Evolutionary conservation across 1,140 invertebrate species (phyloP).

Genomic region (Atta texana): DNA sequence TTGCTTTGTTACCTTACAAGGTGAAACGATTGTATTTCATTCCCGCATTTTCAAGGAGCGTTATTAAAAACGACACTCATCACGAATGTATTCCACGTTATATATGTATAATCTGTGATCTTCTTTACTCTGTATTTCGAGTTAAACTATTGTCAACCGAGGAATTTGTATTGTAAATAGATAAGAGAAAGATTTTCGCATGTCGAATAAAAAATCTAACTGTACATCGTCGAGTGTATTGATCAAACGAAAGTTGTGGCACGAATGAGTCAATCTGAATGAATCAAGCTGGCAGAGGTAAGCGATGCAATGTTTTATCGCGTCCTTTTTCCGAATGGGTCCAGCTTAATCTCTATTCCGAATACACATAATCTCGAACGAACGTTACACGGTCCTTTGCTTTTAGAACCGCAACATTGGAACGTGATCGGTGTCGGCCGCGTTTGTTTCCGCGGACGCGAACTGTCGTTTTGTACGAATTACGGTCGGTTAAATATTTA

Average conservation of each 20-base stretch:
- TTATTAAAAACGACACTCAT: slow-evolving; percentile 18
- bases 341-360: slow-evolving; percentile 60
- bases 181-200: not conserved
- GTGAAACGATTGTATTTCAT: not conserved
- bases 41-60: not conserved
- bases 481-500: slow-evolving; percentile 45
- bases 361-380: slow-evolving; percentile 54
- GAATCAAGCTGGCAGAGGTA: slow-evolving; percentile 20
- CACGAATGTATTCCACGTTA: not conserved
- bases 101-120: too few relatives aligned
- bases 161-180: not conserved
- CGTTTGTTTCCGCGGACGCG: slow-evolving; percentile 18
- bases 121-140: not conserved
- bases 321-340: slow-evolving; percentile 49
- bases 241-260: slow-evolving; percentile 9
- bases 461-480: slow-evolving; percentile 20
- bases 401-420: slow-evolving; percentile 22
- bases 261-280: not conserved
- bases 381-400: slow-evolving; percentile 23
- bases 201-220: not conserved
- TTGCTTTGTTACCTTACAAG: not conserved
- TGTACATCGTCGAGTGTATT: not conserved
- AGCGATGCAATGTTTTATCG: slow-evolving; percentile 48
- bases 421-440: slow-evolving; percentile 12
- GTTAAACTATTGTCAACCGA: not conserved